phyloP scores from a whole-genome alignment of 2,113 vertebrate genomes.

The Lipophrys pholis region DNA sequence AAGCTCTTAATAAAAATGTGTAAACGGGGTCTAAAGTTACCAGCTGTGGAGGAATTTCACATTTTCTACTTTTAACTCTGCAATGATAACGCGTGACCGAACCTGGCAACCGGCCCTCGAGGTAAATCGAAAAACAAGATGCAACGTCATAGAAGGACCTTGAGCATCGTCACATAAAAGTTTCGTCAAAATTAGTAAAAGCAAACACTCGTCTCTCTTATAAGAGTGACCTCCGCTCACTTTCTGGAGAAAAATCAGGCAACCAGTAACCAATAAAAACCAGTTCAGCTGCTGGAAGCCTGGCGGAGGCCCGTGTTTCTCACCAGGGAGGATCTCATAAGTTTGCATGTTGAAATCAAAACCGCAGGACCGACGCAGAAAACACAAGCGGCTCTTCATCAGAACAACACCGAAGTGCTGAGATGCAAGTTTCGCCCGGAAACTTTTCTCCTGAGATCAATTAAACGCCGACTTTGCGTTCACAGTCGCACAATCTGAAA shows the following conservation, averaged over 20 bases:
- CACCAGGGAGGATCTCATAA: no score
- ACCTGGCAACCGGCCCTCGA: neutral
- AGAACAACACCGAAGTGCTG: neutral
- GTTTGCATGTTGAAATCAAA: no score
- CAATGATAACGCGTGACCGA: neutral
- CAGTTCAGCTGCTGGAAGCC: no score
- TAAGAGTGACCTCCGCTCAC: no score
- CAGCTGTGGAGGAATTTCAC: no score
- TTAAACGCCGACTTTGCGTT: neutral
- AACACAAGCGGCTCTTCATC: neutral
- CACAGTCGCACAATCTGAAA: constrained; percentile 5
- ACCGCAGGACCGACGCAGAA: neutral
- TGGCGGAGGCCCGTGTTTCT: no score
- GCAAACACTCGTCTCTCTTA: neutral
- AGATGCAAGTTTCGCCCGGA: neutral
- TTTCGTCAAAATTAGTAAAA: neutral
- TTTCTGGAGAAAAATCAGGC: no score
- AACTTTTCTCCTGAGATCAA: neutral
- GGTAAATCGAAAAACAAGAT: neutral
- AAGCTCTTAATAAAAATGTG: no score
- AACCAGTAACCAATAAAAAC: no score
- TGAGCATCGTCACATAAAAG: neutral
- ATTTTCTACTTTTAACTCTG: neutral
- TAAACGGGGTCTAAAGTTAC: no score
- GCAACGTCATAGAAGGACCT: neutral